Percentiles rank a stretch among this genome's conserved stretches.
Evolutionary conservation across 1,140 invertebrate genomes (phyloP).

Genomic region (Caenorhabditis briggsae): DNA sequence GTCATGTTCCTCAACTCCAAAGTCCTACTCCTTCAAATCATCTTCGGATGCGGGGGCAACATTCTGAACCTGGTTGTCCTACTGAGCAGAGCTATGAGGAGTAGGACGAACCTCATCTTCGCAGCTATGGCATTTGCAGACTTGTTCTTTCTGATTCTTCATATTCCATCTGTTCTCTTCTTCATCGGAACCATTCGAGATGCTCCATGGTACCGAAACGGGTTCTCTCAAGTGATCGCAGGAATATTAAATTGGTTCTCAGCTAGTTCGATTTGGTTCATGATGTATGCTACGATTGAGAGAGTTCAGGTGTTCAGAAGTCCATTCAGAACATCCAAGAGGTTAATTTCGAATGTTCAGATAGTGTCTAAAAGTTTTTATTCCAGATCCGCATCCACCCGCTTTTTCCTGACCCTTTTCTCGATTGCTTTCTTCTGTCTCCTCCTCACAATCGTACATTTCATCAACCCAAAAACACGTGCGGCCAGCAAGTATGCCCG

Average conservation of each 20-base stretch:
- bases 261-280: slow-evolving; percentile 57
- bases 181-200: slow-evolving; percentile 39
- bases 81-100: slow-evolving; percentile 47
- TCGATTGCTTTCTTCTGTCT: slow-evolving; percentile 31
- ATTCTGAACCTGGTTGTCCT: slow-evolving; percentile 53
- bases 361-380: too few species aligned
- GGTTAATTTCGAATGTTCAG: neutral
- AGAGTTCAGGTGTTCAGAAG: slow-evolving; percentile 55
- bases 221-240: slow-evolving; percentile 8
- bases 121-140: slow-evolving; percentile 55
- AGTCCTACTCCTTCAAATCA: slow-evolving; percentile 22
- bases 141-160: slow-evolving; percentile 51
- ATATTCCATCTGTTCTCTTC: slow-evolving; percentile 19
- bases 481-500: slow-evolving; percentile 44
- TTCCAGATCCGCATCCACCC: slow-evolving; percentile 47
- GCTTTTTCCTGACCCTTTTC: slow-evolving; percentile 44
- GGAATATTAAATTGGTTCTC: slow-evolving; percentile 49
- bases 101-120: slow-evolving; percentile 56
- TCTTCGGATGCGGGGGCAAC: slow-evolving; percentile 57
- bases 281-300: slow-evolving; percentile 59
- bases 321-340: slow-evolving; percentile 37
- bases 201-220: slow-evolving; percentile 32
- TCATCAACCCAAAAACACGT: slow-evolving; percentile 43
- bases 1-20: slow-evolving; percentile 54
- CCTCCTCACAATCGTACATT: slow-evolving; percentile 36